Conservation (phyloP, 2,888 invertebrate genomes). For the Miltochrista miniata region DNA sequence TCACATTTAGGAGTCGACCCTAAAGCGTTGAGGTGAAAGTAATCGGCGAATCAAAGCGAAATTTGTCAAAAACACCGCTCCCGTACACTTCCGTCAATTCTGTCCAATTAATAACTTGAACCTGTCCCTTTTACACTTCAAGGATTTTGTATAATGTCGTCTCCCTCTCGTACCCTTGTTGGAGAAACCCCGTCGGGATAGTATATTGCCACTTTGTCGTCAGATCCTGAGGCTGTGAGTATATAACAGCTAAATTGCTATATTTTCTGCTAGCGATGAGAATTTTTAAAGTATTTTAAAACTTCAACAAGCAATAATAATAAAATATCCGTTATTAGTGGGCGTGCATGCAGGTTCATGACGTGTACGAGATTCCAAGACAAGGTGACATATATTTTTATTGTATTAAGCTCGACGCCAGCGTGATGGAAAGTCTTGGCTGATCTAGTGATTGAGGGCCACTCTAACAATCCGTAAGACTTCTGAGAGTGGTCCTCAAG, state of each 20-base stretch:
- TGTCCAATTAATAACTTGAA: constrained; percentile 79
- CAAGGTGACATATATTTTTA: too few relatives aligned
- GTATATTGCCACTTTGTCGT: constrained; percentile 83
- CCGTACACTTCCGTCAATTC: constrained; percentile 81
- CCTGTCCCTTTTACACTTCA: constrained; percentile 47
- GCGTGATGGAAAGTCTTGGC: too few relatives aligned
- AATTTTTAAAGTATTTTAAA: constrained; percentile 63
- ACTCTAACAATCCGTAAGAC: too few relatives aligned
- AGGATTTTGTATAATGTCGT: constrained; percentile 37
- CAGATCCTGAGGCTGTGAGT: constrained; percentile 69
- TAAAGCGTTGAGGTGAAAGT: constrained; percentile 77
- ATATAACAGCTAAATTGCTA: constrained; percentile 72
- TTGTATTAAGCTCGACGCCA: too few relatives aligned
- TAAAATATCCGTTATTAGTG: too few relatives aligned
- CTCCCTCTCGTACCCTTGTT: constrained; percentile 73
- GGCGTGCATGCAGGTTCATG: too few relatives aligned
- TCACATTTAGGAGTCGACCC: constrained; percentile 61
- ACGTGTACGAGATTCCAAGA: too few relatives aligned
- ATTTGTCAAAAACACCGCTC: constrained; percentile 82
- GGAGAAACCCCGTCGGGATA: constrained; percentile 80
- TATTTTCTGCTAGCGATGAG: constrained; percentile 59
- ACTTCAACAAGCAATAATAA: constrained; percentile 39
- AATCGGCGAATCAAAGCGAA: constrained; percentile 82
- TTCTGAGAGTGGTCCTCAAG: too few relatives aligned
- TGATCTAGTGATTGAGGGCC: too few relatives aligned